phyloP scores from a whole-genome alignment of 2,797 vertebrate genomes.

The Scolopax bukidnonensis region DNA sequence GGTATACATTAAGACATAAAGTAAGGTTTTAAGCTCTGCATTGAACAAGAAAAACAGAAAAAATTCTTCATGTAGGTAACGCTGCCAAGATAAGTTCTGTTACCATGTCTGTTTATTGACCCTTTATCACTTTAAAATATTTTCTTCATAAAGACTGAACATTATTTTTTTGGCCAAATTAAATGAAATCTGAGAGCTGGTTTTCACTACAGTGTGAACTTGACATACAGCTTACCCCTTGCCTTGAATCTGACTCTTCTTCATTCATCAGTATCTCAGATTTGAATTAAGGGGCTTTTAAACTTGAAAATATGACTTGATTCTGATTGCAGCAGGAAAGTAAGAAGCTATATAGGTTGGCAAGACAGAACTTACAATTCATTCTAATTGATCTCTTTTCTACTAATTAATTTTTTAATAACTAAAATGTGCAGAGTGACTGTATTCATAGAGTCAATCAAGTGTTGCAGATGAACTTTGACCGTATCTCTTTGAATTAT shows the following conservation, averaged over 20 bases:
- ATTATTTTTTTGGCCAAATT: neutral
- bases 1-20: slow-evolving; percentile 42
- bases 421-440: neutral
- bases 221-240: neutral
- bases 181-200: slow-evolving; percentile 21
- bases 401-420: neutral
- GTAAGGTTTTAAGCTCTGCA: slow-evolving; percentile 45
- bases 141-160: slow-evolving; percentile 16
- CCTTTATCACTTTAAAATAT: neutral
- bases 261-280: neutral
- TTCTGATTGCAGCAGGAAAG: neutral
- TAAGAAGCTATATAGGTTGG: neutral
- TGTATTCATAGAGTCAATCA: neutral
- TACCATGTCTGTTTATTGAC: slow-evolving; percentile 36
- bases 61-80: neutral
- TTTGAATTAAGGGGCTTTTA: neutral
- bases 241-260: neutral
- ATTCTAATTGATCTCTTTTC: neutral
- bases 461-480: neutral
- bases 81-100: slow-evolving; percentile 1
- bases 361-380: neutral
- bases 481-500: neutral
- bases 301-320: neutral
- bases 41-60: slow-evolving; percentile 53
- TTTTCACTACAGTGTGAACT: slow-evolving; percentile 17